Base-by-base conservation (phyloP, 2,113 vertebrate species). In the Xiphophorus couchianus region DNA sequence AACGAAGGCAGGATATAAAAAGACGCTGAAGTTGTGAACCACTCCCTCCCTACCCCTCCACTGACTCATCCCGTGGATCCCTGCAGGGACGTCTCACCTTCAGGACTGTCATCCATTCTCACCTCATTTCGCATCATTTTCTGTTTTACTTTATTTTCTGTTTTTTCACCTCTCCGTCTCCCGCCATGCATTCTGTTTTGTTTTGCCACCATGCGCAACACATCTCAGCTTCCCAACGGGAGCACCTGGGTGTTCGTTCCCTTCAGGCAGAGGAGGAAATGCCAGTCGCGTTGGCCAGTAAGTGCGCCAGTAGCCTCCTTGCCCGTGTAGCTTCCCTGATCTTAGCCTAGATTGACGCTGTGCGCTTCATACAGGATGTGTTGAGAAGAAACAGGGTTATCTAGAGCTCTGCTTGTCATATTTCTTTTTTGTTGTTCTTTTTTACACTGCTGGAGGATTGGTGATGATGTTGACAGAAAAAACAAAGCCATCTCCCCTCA, bases 241-340 rank as follows among this genome's bases (percentile, higher is more conserved):
- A 95, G 95, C 89, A 95, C 95, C 92, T 96, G 96, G 96, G 96
- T 97, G 94, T 96, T 95, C 85, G 96, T 96, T 84, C 96, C 96
- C 90, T 84, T 92, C 80, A 85, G 76, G 86, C 94, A 89, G 90
- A 94, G 93, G 91, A 93, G 93, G 89, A 89, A 69, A 70, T 79
- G 76, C 44, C 83, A 71, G 76, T 72, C 74, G 68, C 48, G 82
- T 73, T 90, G 83, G 74, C 68, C 69, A 42, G 54, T 35, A 37
- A 74, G 64, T 54, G 72, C 31, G 77, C 54, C 31, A 66, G 71
- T 48, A 11, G 29, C 28, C 25, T 74, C 30, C 25, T 74, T 27
- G 5, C 19, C 28, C 17, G 27, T 29, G 39, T 28, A 12, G 7
- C 35, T 2, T 7, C 69, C 67, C n/a, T 9, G n/a, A 42, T 51